Conservation (phyloP, 2,113 vertebrate genomes). For the Dasyprocta punctata region DNA sequence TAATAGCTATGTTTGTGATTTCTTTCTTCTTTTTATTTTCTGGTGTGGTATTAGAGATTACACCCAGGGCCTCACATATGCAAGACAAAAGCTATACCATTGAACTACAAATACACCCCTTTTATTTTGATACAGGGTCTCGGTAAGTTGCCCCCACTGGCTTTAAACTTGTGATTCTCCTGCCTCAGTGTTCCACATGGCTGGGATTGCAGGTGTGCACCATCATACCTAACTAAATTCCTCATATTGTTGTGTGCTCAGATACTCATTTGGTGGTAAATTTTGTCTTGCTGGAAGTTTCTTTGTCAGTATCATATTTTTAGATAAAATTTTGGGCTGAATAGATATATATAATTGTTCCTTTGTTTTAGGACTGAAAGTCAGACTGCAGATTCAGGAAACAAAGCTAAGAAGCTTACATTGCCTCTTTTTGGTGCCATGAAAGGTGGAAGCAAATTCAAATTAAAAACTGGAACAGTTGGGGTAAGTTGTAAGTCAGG, state of each 20-base stretch:
- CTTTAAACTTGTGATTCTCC: not conserved
- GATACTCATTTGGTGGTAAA: not conserved
- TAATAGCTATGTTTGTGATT: not conserved
- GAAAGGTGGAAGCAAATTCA: slow-evolving; percentile 98
- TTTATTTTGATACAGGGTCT: not conserved
- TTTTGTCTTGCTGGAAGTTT: slow-evolving; percentile 16
- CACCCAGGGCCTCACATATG: not conserved
- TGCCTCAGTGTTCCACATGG: not conserved
- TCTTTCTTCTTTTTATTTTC: not conserved
- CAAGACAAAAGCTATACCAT: not conserved
- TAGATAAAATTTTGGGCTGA: slow-evolving; percentile 33
- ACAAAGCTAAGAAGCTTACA: slow-evolving; percentile 90
- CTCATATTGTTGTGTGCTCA: not conserved
- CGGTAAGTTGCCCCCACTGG: not conserved
- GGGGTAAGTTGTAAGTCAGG: slow-evolving; percentile 88
- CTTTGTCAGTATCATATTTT: not conserved
- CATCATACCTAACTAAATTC: not conserved
- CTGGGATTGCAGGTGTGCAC: not conserved
- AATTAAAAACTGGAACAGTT: slow-evolving; percentile 96
- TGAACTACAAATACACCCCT: not conserved
- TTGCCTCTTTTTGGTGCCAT: slow-evolving; percentile 97
- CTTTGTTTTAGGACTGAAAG: slow-evolving; percentile 79
- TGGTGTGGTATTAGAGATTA: not conserved
- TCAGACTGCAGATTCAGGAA: slow-evolving; percentile 81
- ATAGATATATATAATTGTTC: slow-evolving; percentile 30